Base-by-base conservation (phyloP, 2,113 vertebrate genomes). In the Thymallus thymallus region DNA sequence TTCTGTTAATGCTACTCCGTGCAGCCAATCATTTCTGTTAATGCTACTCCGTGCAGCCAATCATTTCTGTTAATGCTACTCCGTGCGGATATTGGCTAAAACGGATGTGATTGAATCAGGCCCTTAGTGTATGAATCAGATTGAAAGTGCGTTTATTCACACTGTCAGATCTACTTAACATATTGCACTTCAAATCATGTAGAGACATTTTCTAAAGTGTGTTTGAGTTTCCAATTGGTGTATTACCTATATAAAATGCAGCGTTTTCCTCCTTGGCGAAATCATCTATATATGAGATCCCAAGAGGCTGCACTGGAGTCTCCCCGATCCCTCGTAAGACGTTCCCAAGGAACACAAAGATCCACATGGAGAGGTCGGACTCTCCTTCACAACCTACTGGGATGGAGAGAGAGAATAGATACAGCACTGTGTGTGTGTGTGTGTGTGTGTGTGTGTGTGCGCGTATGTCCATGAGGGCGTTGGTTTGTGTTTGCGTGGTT, bases 281-380 rank as follows among this genome's bases (percentile, higher is more conserved):
- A 86, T 98, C 96, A 73, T 98, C 97, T 55, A 98, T 89, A 70
- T 97, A 98, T 0, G 96, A 96, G 82, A 97, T 93, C 46, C 96
- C 95, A 51, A 98, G 88, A 13, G 96, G 95, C 78, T 94, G 91
- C 4, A 98, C 92, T 10, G 95, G 95, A 0, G 96, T 96, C 86
- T 98, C 96, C 5, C 96, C 96, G n/a, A 98, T 93, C 45, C 97
- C 97, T 61, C 95, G 85, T 26, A 98, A 88, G 3, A 96, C 87
- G 75, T 98, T 98, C 84, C 96, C 96, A 85, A 94, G 79, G 45
- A 97, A 87, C 35, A 97, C 93, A 79, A 95, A 95, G 13, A 97
- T 84, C 95, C 95, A 98, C 93, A 96, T 94, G 1, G 93, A 88
- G 26, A 96, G 94, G 69, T 94, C 93, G 24, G 92, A 91, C 73